Percentiles rank a stretch among this genome's conserved stretches.
Conservation (phyloP, 2,888 invertebrate genomes). For the Suillia variegata region DNA sequence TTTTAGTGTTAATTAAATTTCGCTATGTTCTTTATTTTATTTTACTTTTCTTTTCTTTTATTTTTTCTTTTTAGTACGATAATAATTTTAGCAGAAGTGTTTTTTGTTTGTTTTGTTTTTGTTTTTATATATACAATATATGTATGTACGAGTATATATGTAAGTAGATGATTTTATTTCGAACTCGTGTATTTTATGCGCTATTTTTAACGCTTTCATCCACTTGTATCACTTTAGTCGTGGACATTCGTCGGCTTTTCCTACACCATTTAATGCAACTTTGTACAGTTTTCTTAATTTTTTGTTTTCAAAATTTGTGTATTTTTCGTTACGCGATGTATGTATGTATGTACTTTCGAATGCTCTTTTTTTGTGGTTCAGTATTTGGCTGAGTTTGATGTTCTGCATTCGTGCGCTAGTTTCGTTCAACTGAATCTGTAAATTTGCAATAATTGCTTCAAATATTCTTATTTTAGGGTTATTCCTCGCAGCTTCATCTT, state of each 20-base stretch:
- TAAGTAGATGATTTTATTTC: no score
- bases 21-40: no score
- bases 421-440: conserved; percentile 35
- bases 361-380: conserved; percentile 1
- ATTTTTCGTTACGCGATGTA: no score
- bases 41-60: no score
- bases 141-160: no score
- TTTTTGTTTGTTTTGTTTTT: not conserved
- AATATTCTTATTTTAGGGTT: conserved; percentile 29
- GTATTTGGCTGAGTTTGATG: not conserved
- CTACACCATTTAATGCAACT: no score
- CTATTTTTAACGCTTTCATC: conserved; percentile 15
- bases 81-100: not conserved
- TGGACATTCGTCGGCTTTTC: not conserved
- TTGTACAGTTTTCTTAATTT: no score
- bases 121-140: no score
- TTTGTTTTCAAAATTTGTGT: no score
- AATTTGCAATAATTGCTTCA: conserved; percentile 36
- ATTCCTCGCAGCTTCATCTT: not conserved
- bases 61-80: not conserved
- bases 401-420: conserved; percentile 27
- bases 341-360: conserved; percentile 1
- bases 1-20: no score
- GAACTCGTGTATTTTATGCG: not conserved
- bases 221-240: conserved; percentile 7